These are phyloP conservation scores for Oxyruncus cristatus DNA, from an alignment of 2,113 vertebrate species.

Conservation along the genomic window DNA sequence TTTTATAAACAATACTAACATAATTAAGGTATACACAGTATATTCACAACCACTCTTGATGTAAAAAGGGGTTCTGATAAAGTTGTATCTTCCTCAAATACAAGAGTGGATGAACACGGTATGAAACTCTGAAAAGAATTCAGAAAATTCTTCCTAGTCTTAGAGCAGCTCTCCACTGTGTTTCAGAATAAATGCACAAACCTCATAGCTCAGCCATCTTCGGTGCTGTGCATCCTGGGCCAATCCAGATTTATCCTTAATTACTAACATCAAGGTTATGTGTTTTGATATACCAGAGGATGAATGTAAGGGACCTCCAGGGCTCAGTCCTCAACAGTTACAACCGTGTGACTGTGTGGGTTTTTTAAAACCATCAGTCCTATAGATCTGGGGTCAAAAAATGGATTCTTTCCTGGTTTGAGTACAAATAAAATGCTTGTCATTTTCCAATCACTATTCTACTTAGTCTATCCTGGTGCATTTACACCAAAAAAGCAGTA, in stretches of 20 bases:
- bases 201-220: not conserved
- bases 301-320: not conserved
- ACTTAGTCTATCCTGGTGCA: too few relatives aligned
- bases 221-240: not conserved
- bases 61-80: not conserved
- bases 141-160: not conserved
- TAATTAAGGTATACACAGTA: not conserved
- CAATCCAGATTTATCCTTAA: not conserved
- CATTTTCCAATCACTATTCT: not conserved
- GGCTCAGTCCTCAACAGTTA: not conserved
- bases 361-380: not conserved
- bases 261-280: not conserved
- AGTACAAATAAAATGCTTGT: not conserved
- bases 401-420: accelerated
- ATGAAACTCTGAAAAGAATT: not conserved
- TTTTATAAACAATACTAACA: not conserved
- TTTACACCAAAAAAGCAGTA: not conserved
- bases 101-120: not conserved
- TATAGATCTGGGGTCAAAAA: not conserved
- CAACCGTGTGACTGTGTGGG: not conserved
- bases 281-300: not conserved
- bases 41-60: not conserved
- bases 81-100: not conserved
- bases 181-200: not conserved
- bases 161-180: not conserved